These are phyloP conservation scores for Chloroclystis v-ata DNA, from an alignment of 2,888 invertebrate species.

Conservation along the genomic window DNA sequence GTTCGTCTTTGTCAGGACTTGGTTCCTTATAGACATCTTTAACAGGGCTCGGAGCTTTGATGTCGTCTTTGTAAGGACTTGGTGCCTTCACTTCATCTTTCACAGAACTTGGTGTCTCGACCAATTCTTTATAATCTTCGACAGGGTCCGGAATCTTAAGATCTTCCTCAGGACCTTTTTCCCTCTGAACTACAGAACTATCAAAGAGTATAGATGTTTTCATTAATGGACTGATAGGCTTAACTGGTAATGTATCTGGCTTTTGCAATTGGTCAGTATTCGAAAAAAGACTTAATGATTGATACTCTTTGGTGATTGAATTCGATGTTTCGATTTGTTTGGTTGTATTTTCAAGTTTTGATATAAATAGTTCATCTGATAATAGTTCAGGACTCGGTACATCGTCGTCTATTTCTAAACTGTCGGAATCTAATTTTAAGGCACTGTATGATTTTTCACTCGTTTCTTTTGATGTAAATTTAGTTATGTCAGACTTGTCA, in stretches of 20 bases:
- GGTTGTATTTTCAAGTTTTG: not conserved
- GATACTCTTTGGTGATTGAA: not conserved
- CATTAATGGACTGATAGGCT: constrained; percentile 1
- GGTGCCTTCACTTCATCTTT: constrained; percentile 15
- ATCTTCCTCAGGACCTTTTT: constrained; percentile 1
- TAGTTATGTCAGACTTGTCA: no score
- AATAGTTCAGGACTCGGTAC: constrained; percentile 11
- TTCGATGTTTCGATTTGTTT: not conserved
- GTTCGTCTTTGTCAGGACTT: not conserved
- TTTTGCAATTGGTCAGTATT: not conserved
- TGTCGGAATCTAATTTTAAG: not conserved
- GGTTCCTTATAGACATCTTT: not conserved
- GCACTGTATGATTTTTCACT: not conserved
- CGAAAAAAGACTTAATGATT: not conserved
- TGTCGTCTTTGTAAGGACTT: not conserved
- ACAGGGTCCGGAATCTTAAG: constrained; percentile 6
- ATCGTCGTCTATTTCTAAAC: constrained; percentile 1
- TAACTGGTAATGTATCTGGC: not conserved
- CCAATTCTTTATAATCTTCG: constrained; percentile 3
- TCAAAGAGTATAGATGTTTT: not conserved
- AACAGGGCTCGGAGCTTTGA: constrained; percentile 2
- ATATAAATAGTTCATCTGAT: not conserved
- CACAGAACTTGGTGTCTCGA: constrained; percentile 1
- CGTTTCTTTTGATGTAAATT: not conserved
- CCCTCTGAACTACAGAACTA: constrained; percentile 8